Evolutionary conservation across 2,113 vertebrate species (phyloP).

Genomic region (Steatornis caripensis): DNA sequence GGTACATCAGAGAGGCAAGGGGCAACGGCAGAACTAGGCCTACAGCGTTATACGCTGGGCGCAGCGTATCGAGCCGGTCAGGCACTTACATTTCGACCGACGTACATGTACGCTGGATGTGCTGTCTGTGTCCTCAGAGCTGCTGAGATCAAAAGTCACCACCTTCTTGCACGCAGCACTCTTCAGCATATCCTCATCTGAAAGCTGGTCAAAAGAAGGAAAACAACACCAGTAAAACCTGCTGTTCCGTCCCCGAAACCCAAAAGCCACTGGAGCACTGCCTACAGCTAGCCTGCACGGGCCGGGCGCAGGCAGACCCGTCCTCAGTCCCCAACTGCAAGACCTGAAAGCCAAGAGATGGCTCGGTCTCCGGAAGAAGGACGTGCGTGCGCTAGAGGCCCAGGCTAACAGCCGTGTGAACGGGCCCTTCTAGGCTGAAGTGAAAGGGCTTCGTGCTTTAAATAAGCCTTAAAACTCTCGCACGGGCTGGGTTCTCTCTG

Average conservation of each 20-base stretch:
- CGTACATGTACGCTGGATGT: conserved; percentile 17
- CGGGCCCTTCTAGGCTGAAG: background rate
- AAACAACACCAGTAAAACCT: background rate
- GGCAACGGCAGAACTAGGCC: background rate
- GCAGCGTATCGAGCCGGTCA: background rate
- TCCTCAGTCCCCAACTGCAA: background rate
- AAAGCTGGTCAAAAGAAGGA: conserved; percentile 64
- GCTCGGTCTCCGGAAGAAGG: background rate
- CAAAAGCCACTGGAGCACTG: background rate
- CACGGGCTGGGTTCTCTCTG: background rate
- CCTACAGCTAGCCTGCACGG: no score
- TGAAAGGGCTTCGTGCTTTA: background rate
- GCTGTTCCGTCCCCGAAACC: background rate
- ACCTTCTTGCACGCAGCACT: conserved; percentile 65
- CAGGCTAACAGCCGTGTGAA: rapidly evolving
- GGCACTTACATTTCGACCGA: conserved; percentile 33
- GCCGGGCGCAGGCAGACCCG: background rate
- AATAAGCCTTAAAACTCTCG: background rate
- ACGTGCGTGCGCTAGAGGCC: background rate
- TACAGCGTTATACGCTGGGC: rapidly evolving
- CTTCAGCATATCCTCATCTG: conserved; percentile 73
- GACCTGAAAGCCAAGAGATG: background rate
- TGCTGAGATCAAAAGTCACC: conserved; percentile 89
- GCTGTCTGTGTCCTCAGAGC: conserved; percentile 78
- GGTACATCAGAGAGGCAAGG: background rate